Conservation (phyloP, 2,113 vertebrate genomes). For the rat (Rattus norvegicus) region DNA sequence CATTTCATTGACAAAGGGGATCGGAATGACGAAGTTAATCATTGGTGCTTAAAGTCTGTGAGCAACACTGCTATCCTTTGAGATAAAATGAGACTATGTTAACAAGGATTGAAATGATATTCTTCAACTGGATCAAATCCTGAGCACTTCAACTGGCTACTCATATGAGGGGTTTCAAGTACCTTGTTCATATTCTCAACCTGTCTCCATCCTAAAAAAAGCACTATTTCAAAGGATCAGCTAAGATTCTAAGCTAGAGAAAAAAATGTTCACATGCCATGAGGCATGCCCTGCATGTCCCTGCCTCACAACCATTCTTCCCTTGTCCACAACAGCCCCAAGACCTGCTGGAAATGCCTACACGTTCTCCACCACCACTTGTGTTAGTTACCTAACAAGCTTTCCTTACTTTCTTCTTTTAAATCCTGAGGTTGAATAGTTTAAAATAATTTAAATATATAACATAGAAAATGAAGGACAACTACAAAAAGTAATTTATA, state of each 20-base stretch:
- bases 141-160: background rate
- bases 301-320: background rate
- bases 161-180: background rate
- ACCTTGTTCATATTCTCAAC: background rate
- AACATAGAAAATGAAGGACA: background rate
- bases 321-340: background rate
- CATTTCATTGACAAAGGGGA: background rate
- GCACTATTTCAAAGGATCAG: background rate
- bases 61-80: background rate
- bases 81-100: background rate
- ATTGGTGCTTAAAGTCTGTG: background rate
- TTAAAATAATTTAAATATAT: background rate
- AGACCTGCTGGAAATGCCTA: background rate
- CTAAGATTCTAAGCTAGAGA: background rate
- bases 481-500: background rate
- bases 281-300: rapidly evolving
- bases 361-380: background rate
- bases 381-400: background rate
- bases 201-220: background rate
- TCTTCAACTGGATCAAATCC: background rate
- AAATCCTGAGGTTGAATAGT: background rate
- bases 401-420: background rate
- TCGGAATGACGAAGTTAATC: background rate
- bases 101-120: background rate
- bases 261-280: background rate